Conservation (phyloP, 2,888 invertebrate species). For the Hemaris fuciformis region DNA sequence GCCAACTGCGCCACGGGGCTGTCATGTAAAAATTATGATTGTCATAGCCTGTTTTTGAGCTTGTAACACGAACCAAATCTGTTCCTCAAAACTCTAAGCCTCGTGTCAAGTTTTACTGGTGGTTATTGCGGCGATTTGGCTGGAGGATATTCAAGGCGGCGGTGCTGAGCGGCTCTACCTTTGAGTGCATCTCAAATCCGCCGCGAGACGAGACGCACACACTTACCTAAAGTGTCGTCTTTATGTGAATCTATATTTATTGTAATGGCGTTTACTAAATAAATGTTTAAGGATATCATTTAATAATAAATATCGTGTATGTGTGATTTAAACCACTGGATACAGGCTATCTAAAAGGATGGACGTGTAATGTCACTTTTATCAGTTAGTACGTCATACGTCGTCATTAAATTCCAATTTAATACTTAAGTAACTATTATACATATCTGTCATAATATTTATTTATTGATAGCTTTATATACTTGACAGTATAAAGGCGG, state of each 20-base stretch:
- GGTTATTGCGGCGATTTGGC: not conserved
- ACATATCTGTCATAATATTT: no score
- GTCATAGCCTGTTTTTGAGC: no score
- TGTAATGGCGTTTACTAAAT: not conserved
- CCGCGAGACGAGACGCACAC: not conserved
- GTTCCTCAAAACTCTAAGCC: not conserved
- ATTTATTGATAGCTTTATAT: no score
- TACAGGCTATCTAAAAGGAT: no score
- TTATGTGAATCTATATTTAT: not conserved
- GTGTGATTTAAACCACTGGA: no score
- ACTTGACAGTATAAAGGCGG: no score
- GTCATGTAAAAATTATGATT: no score
- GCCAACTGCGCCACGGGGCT: no score
- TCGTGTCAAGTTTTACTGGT: not conserved
- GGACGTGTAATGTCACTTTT: no score
- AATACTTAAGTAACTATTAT: no score
- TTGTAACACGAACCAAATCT: not conserved
- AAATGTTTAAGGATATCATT: not conserved
- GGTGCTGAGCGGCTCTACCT: not conserved
- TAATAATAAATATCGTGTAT: not conserved
- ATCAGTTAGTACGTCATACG: no score
- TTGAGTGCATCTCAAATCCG: conserved; percentile 5
- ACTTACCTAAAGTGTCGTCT: not conserved
- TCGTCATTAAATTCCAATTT: no score
- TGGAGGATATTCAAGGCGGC: conserved; percentile 4